A percentile compares a stretch with the other conserved stretches of the same genome.
These are phyloP conservation scores for Discoglossus pictus DNA, from an alignment of 2,797 vertebrate genomes.

Conservation along the genomic window DNA sequence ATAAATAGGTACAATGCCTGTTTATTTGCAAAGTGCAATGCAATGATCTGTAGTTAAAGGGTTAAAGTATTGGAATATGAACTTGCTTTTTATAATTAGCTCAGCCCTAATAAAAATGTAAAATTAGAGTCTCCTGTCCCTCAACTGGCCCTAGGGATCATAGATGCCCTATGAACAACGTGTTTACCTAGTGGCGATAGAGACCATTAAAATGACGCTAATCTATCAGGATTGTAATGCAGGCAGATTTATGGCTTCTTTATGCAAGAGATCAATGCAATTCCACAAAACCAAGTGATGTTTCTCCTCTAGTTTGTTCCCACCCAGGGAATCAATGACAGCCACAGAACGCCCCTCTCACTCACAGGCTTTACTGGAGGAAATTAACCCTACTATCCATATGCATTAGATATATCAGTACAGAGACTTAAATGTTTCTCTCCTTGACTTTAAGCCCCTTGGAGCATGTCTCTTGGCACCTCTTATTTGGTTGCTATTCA, in stretches of 20 bases:
- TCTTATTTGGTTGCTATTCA: no score
- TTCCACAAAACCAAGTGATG: constrained; percentile 47
- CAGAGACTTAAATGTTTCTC: no score
- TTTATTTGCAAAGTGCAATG: no score
- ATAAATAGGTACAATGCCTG: no score
- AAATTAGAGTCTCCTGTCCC: constrained; percentile 8
- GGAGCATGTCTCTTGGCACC: no score
- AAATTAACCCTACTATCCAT: no score
- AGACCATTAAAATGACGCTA: constrained; percentile 54
- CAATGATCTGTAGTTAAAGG: not conserved
- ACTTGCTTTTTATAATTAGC: constrained; percentile 22
- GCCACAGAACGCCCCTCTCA: constrained; percentile 8
- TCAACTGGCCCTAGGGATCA: not conserved
- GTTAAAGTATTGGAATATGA: not conserved
- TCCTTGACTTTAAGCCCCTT: no score
- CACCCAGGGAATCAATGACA: constrained; percentile 41
- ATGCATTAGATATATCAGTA: no score
- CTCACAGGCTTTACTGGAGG: no score
- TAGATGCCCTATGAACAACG: constrained; percentile 11
- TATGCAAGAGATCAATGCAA: constrained; percentile 56
- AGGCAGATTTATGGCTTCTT: constrained; percentile 59
- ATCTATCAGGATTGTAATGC: constrained; percentile 54
- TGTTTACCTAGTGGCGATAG: constrained; percentile 35
- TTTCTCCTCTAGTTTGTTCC: constrained; percentile 47
- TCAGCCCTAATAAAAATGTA: constrained; percentile 26